Base-by-base conservation (phyloP, 2,113 vertebrate genomes). In the Nasalis larvatus region DNA sequence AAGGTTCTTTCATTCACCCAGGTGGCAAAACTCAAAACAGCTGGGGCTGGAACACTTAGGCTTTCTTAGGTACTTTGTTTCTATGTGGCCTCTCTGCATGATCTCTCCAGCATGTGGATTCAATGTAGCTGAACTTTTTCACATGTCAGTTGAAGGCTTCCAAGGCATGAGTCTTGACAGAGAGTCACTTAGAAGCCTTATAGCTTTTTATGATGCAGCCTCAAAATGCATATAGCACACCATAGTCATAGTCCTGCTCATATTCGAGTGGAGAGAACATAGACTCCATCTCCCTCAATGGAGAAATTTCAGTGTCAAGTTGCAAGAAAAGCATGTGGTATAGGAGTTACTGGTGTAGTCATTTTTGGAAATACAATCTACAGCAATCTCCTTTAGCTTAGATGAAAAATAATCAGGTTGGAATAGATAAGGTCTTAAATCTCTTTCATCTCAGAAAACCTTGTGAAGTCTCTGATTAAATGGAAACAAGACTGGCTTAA, bases 201-300 rank as follows among this genome's bases (percentile, higher is more conserved):
- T 1, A 42, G 13, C 5, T 52, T 69, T 77, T 74, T 12, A 56
- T 49, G 66, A 4, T 4, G 32, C 1, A n/a, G 3, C 6, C 2
- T 73, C 35, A n/a, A n/a, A 85, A 71, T 12, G 32, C 63, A 49
- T 3, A 14, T 30, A 16, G 20, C 16, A 35, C 21, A 37, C 42
- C 12, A 14, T 13, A 14, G 69, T 32, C 47, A 71, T 40, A 45
- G 13, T 8, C 8, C 9, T 35, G 12, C 13, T 47, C 4, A 11
- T 1, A 45, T 27, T n/a, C 2, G 40, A 47, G 11, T 1, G 3
- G 25, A 10, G 1, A 1, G 5, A 45, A 49, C 9, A 37, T 2
- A 30, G 27, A 16, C 1, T 35, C 1, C 1, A 45, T 2, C 1
- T 45, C 21, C n/a, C 69, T 20, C n/a, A 6, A n/a, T 6, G 13